Base-by-base conservation (phyloP, 2,113 vertebrate genomes). In the Thymallus thymallus region DNA sequence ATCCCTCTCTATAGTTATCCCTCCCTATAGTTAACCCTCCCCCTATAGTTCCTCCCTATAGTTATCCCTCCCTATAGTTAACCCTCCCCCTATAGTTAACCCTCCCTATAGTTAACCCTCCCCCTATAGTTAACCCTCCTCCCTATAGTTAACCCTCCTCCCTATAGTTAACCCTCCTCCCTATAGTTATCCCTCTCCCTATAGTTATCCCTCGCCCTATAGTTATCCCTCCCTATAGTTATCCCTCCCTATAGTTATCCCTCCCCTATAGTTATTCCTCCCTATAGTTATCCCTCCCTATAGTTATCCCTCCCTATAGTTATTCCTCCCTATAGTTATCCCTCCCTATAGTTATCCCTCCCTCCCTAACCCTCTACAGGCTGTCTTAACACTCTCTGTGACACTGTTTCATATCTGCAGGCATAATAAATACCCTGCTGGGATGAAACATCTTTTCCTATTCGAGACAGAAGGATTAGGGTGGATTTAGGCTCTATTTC, bases 391-490 rank as follows among this genome's bases (percentile, higher is more conserved):
- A 73, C 73, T 78, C 10, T 75, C 71, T 68, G 72, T 72, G 82
- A 89, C 88, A 88, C 68, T 67, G 63, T 77, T 80, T 85, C 65
- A 73, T 84, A 78, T 77, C 72, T 62, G 69, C 65, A 20, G 61
- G 81, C 72, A 68, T 77, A 70, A 82, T 84, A 82, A 84, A 85
- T 61, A 75, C 61, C 69, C 75, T 13, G 29, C 65, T 78, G 76
- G 48, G 84, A 82, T 77, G 70, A 86, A 80, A 76, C 71, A 74
- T 84, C 72, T 76, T 78, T 69, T 69, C 65, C 63, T 76, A 71
- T 79, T 85, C 82, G 24, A 83, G 82, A 87, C 71, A 76, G 83
- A 85, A 30, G 68, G 80, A 85, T 87, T 88, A 74, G 69, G 48
- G 83, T 79, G 79, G 79, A 45, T 86, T 79, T 76, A 63, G 69